Percentiles rank a stretch among this genome's conserved stretches.
Conservation (phyloP, 1,140 invertebrate species). For the Samia ricini region DNA sequence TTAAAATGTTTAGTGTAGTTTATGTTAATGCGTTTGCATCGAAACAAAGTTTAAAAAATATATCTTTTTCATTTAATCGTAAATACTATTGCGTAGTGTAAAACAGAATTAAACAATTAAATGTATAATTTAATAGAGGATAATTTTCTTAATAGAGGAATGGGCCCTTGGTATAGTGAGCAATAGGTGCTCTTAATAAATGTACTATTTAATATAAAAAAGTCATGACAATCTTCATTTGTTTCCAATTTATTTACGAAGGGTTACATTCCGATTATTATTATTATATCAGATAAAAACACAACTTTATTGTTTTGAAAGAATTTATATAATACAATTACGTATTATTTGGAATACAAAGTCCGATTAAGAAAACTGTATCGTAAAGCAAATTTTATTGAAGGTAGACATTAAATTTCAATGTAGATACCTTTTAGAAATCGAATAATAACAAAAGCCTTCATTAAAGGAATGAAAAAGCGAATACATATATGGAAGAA, state of each 20-base stretch:
- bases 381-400: neutral
- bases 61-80: neutral
- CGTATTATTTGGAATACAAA: neutral
- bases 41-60: neutral
- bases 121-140: too few relatives aligned
- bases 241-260: neutral
- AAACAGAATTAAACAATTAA: neutral
- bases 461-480: too few relatives aligned
- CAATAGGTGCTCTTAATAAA: too few relatives aligned
- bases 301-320: neutral
- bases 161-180: too few relatives aligned
- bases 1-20: too few relatives aligned
- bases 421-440: neutral
- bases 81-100: neutral
- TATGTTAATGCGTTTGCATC: neutral
- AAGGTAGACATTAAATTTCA: neutral
- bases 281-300: neutral
- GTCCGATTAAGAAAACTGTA: neutral
- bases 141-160: too few relatives aligned
- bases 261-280: neutral
- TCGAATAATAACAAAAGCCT: too few relatives aligned
- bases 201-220: neutral
- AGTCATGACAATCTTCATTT: neutral
- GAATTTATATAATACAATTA: neutral
- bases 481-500: neutral